A percentile compares a stretch with the other conserved stretches of the same genome.
phyloP scores from a whole-genome alignment of 2,797 vertebrate genomes.

The Babyrousa celebensis region DNA sequence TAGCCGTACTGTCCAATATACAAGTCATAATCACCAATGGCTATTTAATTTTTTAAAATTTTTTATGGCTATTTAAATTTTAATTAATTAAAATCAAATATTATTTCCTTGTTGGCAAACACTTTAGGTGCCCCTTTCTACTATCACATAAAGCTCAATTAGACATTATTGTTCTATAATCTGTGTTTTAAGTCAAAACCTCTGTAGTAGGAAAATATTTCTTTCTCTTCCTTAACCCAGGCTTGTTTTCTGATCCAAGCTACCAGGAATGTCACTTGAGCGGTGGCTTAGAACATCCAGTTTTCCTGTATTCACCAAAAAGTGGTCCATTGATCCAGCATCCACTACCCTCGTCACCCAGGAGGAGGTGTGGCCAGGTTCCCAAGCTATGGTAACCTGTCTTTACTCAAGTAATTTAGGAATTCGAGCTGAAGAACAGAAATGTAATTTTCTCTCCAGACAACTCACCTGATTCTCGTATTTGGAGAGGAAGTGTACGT shows the following conservation, averaged over 20 bases:
- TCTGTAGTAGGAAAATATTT: neutral
- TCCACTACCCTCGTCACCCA: neutral
- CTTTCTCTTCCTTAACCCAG: neutral
- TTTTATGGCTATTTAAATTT: neutral
- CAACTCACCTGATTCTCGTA: neutral
- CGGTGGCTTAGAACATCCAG: neutral
- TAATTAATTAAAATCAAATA: slow-evolving; percentile 21
- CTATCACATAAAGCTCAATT: neutral
- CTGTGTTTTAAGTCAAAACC: slow-evolving; percentile 2
- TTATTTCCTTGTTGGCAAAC: neutral
- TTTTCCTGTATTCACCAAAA: neutral
- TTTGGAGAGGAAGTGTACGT: neutral
- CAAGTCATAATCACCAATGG: neutral
- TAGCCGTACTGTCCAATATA: neutral
- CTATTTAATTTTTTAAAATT: slow-evolving; percentile 9
- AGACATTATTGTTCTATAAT: neutral
- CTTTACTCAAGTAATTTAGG: neutral
- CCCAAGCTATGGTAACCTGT: neutral
- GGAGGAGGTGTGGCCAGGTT: neutral
- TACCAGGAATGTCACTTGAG: neutral
- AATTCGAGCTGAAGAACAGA: neutral
- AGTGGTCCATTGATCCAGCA: neutral
- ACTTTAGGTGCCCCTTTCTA: neutral
- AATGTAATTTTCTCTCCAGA: neutral
- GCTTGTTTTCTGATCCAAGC: neutral